Evolutionary conservation across 2,113 vertebrate genomes (phyloP).

Genomic region (Heterocephalus glaber): DNA sequence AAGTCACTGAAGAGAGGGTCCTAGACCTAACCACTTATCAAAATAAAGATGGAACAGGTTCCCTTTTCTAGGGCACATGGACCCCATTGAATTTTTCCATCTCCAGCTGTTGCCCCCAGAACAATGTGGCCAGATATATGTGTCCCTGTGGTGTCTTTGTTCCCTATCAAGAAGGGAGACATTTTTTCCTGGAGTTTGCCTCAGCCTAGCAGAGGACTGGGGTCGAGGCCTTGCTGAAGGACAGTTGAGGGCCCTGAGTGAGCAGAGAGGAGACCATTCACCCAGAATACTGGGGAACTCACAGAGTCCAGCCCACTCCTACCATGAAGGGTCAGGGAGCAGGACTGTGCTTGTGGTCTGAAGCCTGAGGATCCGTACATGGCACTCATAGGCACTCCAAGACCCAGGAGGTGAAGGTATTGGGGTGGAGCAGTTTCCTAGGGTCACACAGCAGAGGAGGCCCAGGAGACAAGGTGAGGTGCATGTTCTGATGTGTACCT

Average conservation of each 20-base stretch:
- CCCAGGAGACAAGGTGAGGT: neutral
- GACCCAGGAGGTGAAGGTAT: neutral
- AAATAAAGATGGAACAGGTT: neutral
- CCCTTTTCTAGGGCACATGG: neutral
- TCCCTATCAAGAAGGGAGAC: too few relatives aligned
- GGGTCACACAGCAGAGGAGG: neutral
- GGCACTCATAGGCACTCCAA: neutral
- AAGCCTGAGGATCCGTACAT: too few relatives aligned
- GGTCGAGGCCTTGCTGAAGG: neutral
- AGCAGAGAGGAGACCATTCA: neutral
- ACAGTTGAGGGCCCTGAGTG: too few relatives aligned
- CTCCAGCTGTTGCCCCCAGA: too few relatives aligned
- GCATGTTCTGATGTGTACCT: neutral
- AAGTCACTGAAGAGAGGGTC: too few relatives aligned
- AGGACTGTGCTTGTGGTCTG: neutral
- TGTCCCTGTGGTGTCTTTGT: neutral
- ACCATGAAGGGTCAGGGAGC: accelerated
- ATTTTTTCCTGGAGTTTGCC: neutral
- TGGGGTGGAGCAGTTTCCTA: neutral
- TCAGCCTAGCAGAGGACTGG: neutral
- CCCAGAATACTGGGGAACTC: neutral
- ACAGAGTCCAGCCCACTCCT: neutral
- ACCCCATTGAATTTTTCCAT: too few relatives aligned
- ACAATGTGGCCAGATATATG: too few relatives aligned
- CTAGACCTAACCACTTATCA: neutral